Evolutionary conservation across 2,113 vertebrate species (phyloP).

Genomic region (Coreoperca whiteheadi): DNA sequence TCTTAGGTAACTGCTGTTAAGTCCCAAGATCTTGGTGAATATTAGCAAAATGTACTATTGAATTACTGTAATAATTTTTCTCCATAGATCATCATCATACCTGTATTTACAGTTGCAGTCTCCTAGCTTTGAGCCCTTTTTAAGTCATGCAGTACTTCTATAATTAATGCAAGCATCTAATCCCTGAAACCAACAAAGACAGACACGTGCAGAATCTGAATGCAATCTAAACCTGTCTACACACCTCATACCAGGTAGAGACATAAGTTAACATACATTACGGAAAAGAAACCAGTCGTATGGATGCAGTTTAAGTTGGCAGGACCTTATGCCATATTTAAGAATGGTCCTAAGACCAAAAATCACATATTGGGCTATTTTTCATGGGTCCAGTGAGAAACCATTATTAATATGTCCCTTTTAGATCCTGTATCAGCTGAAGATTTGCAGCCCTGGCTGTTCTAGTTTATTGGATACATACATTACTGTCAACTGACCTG

Average conservation of each 20-base stretch:
- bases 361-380: conserved; percentile 30
- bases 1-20: neutral
- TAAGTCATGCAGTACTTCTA: neutral
- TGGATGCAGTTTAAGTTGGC: neutral
- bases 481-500: conserved; percentile 62
- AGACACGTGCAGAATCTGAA: neutral
- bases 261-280: neutral
- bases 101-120: no score
- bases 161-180: neutral
- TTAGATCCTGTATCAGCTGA: conserved; percentile 47
- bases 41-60: neutral
- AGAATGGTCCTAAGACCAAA: conserved; percentile 5
- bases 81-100: neutral
- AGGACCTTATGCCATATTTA: neutral
- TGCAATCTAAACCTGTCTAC: neutral
- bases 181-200: neutral
- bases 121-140: neutral
- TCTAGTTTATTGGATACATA: conserved; percentile 68
- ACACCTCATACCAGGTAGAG: neutral
- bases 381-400: conserved; percentile 38
- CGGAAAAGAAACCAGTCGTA: neutral
- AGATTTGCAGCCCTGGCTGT: conserved; percentile 32
- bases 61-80: neutral
- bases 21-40: neutral
- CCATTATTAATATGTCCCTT: conserved; percentile 38